Conservation (phyloP, 2,888 invertebrate genomes). For the Nemurella pictetii region DNA sequence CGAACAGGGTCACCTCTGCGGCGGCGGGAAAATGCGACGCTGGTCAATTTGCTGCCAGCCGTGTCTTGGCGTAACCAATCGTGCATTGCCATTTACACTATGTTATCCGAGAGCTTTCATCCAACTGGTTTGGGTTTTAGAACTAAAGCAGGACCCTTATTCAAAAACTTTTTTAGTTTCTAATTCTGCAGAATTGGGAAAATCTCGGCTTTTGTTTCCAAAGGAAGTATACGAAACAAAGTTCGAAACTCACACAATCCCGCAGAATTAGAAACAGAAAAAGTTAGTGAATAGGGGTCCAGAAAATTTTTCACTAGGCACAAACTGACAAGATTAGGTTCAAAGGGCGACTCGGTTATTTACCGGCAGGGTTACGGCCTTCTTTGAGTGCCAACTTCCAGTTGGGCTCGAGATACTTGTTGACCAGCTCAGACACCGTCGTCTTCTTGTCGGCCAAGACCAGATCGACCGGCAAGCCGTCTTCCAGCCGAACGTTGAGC, state of each 20-base stretch:
- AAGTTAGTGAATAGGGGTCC: too few relatives aligned
- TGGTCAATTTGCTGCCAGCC: background rate
- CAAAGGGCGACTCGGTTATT: background rate
- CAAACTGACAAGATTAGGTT: conserved; percentile 2
- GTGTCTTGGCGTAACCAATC: too few relatives aligned
- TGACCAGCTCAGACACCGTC: background rate
- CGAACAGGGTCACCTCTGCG: background rate
- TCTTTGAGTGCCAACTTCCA: background rate
- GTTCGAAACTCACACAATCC: too few relatives aligned
- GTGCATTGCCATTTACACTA: too few relatives aligned
- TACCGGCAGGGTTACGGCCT: background rate
- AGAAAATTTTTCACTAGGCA: background rate
- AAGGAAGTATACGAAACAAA: too few relatives aligned
- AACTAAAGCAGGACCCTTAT: too few relatives aligned
- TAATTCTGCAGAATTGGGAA: too few relatives aligned
- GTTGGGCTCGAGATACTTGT: background rate
- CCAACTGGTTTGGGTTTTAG: too few relatives aligned
- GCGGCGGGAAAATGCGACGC: background rate
- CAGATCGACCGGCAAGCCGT: background rate
- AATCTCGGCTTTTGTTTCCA: too few relatives aligned
- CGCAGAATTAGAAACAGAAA: too few relatives aligned
- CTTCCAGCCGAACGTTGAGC: background rate
- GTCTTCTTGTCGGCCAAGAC: background rate
- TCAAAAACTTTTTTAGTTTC: too few relatives aligned
- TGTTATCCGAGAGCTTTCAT: too few relatives aligned